A percentile compares a stretch with the other conserved stretches of the same genome.
These are phyloP conservation scores for Hypothenemus hampei DNA, from an alignment of 1,140 invertebrate genomes.

Conservation along the genomic window DNA sequence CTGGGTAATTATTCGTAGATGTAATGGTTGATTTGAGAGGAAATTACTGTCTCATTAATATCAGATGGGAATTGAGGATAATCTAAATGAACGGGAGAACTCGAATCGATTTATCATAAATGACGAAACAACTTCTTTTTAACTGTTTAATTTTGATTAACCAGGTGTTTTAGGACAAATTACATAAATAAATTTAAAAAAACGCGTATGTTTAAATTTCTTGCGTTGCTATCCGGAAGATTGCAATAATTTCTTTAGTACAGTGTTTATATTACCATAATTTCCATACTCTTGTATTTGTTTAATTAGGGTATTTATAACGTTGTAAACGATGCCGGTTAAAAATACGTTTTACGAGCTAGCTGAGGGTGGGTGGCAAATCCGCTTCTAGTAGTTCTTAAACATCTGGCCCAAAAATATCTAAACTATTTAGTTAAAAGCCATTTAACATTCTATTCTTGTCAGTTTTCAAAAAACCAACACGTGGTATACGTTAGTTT, in stretches of 20 bases:
- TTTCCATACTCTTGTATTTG: conserved; percentile 8
- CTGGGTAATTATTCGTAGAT: too few relatives aligned
- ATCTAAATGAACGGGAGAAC: too few relatives aligned
- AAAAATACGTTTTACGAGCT: conserved; percentile 10
- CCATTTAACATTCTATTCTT: conserved; percentile 14
- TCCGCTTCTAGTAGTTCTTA: conserved; percentile 10
- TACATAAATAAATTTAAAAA: too few relatives aligned
- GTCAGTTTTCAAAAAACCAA: conserved; percentile 2
- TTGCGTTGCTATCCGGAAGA: conserved; percentile 1
- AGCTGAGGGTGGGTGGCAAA: conserved; percentile 15
- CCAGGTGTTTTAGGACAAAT: too few relatives aligned
- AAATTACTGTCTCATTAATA: too few relatives aligned
- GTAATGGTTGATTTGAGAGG: too few relatives aligned
- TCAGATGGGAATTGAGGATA: too few relatives aligned
- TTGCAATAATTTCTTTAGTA: conserved; percentile 4
- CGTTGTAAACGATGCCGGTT: conserved; percentile 2
- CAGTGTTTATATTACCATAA: neutral
- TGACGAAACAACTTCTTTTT: too few relatives aligned
- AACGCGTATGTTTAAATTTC: neutral
- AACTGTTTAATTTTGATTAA: too few relatives aligned
- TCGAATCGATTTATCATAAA: too few relatives aligned
- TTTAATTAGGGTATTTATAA: conserved; percentile 20
- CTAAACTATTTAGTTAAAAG: conserved; percentile 21
- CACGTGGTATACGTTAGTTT: conserved; percentile 5
- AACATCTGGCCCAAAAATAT: conserved; percentile 16